phyloP scores from a whole-genome alignment of 1,140 invertebrate genomes.

The Drosophila teissieri region DNA sequence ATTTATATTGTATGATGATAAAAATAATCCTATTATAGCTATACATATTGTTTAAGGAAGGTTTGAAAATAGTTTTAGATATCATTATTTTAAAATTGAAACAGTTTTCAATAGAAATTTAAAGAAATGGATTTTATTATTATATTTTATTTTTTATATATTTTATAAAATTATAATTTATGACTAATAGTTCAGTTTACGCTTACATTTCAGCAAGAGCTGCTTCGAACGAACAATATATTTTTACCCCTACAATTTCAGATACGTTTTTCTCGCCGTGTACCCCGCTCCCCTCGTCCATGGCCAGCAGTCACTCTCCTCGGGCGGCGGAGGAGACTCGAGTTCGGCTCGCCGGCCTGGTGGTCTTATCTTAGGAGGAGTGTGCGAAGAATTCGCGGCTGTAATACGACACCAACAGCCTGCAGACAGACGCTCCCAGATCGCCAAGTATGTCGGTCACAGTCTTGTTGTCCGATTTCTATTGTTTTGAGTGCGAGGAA shows the following conservation, averaged over 20 bases:
- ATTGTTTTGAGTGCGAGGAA: conserved; percentile 32
- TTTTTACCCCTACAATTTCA: neutral
- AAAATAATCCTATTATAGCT: too few relatives aligned
- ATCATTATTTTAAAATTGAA: too few relatives aligned
- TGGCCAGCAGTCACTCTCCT: conserved; percentile 8
- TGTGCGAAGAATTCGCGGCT: conserved; percentile 53
- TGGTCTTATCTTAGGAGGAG: conserved; percentile 67
- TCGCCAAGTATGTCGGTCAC: conserved; percentile 62
- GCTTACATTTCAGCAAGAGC: too few relatives aligned
- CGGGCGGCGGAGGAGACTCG: conserved; percentile 21
- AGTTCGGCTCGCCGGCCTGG: conserved; percentile 18
- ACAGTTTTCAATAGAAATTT: too few relatives aligned
- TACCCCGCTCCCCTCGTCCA: conserved; percentile 12
- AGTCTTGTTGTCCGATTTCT: conserved; percentile 36
- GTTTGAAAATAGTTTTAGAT: too few relatives aligned
- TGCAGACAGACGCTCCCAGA: conserved; percentile 60
- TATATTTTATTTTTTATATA: too few relatives aligned
- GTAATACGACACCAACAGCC: conserved; percentile 45
- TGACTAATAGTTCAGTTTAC: too few relatives aligned
- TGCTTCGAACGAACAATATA: too few relatives aligned
- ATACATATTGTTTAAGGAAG: too few relatives aligned
- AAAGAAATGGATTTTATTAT: too few relatives aligned
- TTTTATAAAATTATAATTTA: too few relatives aligned
- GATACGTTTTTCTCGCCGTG: conserved; percentile 19
- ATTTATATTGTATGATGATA: too few relatives aligned